A percentile compares a stretch with the other conserved stretches of the same genome.
Evolutionary conservation across 2,113 vertebrate genomes (phyloP).

Genomic region (Gavia stellata): DNA sequence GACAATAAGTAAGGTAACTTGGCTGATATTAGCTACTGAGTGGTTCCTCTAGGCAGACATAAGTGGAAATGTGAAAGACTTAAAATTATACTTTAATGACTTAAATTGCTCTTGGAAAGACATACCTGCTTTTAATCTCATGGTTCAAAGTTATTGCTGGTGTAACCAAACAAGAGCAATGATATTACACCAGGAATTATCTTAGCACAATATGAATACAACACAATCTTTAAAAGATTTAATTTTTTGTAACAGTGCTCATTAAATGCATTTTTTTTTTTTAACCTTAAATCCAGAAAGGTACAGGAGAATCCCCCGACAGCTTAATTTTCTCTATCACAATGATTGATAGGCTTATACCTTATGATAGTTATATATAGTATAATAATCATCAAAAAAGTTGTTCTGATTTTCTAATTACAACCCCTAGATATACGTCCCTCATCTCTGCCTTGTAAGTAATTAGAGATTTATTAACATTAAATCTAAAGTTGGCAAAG

Average conservation of each 20-base stretch:
- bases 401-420: neutral
- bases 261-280: neutral
- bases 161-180: neutral
- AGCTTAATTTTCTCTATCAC: neutral
- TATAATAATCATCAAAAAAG: neutral
- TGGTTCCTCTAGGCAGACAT: neutral
- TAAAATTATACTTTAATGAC: neutral
- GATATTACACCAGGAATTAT: neutral
- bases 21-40: neutral
- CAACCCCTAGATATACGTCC: neutral
- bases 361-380: neutral
- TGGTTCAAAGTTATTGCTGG: neutral
- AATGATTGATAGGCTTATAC: neutral
- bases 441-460: neutral
- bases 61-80: neutral
- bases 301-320: neutral
- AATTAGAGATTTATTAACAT: neutral
- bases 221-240: neutral
- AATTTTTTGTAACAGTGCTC: neutral
- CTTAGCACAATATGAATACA: neutral
- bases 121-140: neutral
- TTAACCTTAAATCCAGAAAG: neutral
- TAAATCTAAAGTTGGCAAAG: neutral
- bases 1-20: neutral
- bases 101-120: constrained; percentile 4